Conservation (phyloP, 2,113 vertebrate species). For the Glaucomys volans region DNA sequence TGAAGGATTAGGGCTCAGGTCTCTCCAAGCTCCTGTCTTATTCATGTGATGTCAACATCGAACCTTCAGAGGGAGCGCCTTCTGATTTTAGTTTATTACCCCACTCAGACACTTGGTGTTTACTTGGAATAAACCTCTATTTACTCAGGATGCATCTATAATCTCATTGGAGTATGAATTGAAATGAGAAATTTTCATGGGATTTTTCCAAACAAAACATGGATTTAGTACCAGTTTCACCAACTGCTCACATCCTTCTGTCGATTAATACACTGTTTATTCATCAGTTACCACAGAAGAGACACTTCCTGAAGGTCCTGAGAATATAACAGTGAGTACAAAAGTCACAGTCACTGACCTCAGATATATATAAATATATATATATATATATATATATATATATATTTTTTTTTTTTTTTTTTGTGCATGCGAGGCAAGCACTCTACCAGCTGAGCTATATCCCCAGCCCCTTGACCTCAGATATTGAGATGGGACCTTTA, state of each 20-base stretch:
- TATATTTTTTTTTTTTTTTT: no score
- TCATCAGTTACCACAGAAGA: background rate
- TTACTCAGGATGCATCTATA: background rate
- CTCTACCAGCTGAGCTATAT: no score
- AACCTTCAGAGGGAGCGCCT: background rate
- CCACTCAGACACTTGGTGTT: background rate
- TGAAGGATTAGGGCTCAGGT: background rate
- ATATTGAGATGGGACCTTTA: background rate
- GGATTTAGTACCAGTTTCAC: background rate
- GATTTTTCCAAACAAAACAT: background rate
- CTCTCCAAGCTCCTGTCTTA: background rate
- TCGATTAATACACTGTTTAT: background rate
- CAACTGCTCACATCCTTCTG: background rate
- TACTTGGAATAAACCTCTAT: background rate
- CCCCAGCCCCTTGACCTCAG: no score
- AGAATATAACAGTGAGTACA: background rate
- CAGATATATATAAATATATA: no score
- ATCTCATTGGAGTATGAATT: background rate
- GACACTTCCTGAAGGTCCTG: background rate
- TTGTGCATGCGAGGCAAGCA: no score
- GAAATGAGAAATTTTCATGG: background rate
- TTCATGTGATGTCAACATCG: background rate
- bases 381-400: no score
- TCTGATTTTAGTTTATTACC: background rate
- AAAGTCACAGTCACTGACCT: background rate